These are phyloP conservation scores for Pteronura brasiliensis DNA, from an alignment of 2,113 vertebrate genomes.

Conservation along the genomic window DNA sequence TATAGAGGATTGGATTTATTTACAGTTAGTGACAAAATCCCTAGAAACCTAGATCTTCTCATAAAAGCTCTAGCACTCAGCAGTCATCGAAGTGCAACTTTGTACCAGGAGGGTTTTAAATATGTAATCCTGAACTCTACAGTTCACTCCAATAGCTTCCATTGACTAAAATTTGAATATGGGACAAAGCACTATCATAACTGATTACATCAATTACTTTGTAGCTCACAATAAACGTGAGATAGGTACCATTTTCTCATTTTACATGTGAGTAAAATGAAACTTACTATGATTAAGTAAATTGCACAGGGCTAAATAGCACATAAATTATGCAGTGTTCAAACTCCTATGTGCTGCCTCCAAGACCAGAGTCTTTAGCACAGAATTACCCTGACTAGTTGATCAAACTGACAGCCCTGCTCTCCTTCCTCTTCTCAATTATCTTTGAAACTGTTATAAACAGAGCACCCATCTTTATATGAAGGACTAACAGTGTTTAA, in stretches of 20 bases:
- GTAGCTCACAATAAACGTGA: not conserved
- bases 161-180: not conserved
- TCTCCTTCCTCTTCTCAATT: not conserved
- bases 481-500: not conserved
- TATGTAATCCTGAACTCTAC: not conserved
- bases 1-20: not conserved
- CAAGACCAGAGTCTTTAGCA: not conserved
- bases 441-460: not conserved
- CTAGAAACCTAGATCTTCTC: not conserved
- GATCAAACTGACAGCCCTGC: not conserved
- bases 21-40: not conserved
- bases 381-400: not conserved
- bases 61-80: not conserved
- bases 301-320: not conserved
- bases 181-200: not conserved
- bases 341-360: not conserved
- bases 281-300: not conserved
- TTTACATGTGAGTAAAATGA: not conserved
- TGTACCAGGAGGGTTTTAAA: not conserved
- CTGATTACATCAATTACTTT: not conserved
- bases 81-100: not conserved
- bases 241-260: not conserved
- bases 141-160: not conserved
- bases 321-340: not conserved
- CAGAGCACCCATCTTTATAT: not conserved